These are phyloP conservation scores for Alouatta caraya DNA, from an alignment of 2,797 vertebrate species.

Conservation along the genomic window DNA sequence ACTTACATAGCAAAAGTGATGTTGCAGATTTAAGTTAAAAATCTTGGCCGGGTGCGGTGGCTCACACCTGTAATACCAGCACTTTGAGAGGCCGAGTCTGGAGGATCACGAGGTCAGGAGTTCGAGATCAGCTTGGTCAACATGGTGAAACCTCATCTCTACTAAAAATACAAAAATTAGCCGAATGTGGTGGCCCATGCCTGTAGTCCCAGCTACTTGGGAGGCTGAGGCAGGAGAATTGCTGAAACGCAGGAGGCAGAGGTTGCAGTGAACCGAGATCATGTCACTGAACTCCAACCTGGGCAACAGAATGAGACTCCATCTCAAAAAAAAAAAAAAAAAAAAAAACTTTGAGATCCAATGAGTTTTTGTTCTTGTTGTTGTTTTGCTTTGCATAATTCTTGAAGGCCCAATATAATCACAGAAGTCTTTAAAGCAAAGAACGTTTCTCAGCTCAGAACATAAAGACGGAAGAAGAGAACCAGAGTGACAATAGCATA, in stretches of 20 bases:
- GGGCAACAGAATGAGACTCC: background rate
- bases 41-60: background rate
- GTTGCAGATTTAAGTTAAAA: background rate
- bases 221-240: background rate
- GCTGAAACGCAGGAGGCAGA: background rate
- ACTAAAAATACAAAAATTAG: background rate
- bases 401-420: background rate
- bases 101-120: rapidly evolving
- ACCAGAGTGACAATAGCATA: background rate
- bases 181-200: rapidly evolving
- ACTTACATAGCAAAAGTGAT: background rate
- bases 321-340: background rate
- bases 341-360: background rate
- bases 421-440: background rate
- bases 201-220: background rate
- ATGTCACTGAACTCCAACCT: background rate
- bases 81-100: background rate
- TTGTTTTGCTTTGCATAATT: background rate
- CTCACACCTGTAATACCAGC: background rate
- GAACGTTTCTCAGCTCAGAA: background rate
- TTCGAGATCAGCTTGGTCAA: background rate
- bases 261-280: background rate
- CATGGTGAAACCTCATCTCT: background rate
- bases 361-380: background rate
- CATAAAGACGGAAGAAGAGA: background rate